Evolutionary conservation across 2,888 invertebrate species (phyloP).

Genomic region (Trissolcus brochymenae): DNA sequence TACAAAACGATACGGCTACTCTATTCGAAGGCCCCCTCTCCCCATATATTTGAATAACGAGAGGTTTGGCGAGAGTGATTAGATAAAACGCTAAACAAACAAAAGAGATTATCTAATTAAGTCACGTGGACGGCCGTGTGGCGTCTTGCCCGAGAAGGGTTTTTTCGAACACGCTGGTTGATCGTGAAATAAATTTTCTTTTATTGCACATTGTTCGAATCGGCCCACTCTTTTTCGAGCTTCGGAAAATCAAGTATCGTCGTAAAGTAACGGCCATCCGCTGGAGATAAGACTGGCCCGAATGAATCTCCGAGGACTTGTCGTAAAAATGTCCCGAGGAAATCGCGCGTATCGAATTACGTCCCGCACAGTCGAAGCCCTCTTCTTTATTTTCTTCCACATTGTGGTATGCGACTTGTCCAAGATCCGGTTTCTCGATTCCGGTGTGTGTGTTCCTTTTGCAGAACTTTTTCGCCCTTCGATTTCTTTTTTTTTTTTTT

Average conservation of each 20-base stretch:
- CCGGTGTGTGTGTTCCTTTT: slow-evolving; percentile 41
- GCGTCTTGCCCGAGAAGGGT: slow-evolving; percentile 8
- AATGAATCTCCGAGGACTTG: slow-evolving; percentile 57
- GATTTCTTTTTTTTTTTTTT: slow-evolving; percentile 9
- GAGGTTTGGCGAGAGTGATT: too few relatives aligned
- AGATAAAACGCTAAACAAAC: too few relatives aligned
- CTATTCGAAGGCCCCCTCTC: background rate
- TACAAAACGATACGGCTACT: slow-evolving; percentile 1
- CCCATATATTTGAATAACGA: too few relatives aligned
- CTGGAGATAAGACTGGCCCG: slow-evolving; percentile 54
- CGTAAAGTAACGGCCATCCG: slow-evolving; percentile 54
- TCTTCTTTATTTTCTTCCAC: slow-evolving; percentile 54
- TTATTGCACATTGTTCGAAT: slow-evolving; percentile 53
- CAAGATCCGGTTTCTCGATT: slow-evolving; percentile 56
- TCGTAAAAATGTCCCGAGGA: slow-evolving; percentile 59
- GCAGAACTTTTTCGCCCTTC: slow-evolving; percentile 25
- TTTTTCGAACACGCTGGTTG: slow-evolving; percentile 23
- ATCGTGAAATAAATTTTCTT: slow-evolving; percentile 47
- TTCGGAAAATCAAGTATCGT: slow-evolving; percentile 58
- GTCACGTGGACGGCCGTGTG: background rate
- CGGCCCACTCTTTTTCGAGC: slow-evolving; percentile 48
- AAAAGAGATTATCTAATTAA: background rate
- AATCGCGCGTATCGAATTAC: slow-evolving; percentile 60
- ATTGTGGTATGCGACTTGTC: slow-evolving; percentile 51
- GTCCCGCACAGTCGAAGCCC: slow-evolving; percentile 44